phyloP scores from a whole-genome alignment of 2,797 vertebrate species.

The Ctenosaura bakeri region DNA sequence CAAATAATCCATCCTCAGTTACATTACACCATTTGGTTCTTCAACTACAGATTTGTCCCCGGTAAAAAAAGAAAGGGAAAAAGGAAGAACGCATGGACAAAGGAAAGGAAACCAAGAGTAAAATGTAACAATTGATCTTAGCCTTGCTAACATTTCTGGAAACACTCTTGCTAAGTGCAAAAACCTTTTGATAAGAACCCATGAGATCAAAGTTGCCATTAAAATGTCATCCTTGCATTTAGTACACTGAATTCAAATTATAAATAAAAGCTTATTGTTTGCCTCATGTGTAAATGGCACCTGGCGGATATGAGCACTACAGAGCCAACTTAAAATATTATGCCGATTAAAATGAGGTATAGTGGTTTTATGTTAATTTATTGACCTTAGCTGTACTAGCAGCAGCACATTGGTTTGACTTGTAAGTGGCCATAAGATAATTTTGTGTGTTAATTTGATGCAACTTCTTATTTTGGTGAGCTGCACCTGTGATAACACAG shows the following conservation, averaged over 20 bases:
- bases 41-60: not conserved
- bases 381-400: constrained; percentile 34
- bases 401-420: constrained; percentile 28
- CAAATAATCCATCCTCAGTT: not conserved
- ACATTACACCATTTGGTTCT: not conserved
- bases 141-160: constrained; percentile 29
- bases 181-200: not conserved
- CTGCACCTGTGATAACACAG: not conserved
- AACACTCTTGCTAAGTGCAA: not conserved
- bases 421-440: constrained; percentile 1
- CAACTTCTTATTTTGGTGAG: constrained; percentile 18
- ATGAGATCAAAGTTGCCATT: not conserved
- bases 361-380: constrained; percentile 38
- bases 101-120: constrained; percentile 10
- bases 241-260: constrained; percentile 43
- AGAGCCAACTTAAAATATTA: constrained; percentile 17
- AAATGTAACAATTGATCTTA: constrained; percentile 12
- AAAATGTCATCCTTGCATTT: constrained; percentile 17
- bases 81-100: not conserved
- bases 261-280: constrained; percentile 36
- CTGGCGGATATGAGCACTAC: constrained; percentile 20
- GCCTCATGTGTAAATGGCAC: constrained; percentile 16
- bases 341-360: constrained; percentile 32
- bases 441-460: constrained; percentile 32
- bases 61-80: no score